A percentile compares a stretch with the other conserved stretches of the same genome.
phyloP scores from a whole-genome alignment of 2,888 invertebrate genomes.

The Dynastes hyllus region DNA sequence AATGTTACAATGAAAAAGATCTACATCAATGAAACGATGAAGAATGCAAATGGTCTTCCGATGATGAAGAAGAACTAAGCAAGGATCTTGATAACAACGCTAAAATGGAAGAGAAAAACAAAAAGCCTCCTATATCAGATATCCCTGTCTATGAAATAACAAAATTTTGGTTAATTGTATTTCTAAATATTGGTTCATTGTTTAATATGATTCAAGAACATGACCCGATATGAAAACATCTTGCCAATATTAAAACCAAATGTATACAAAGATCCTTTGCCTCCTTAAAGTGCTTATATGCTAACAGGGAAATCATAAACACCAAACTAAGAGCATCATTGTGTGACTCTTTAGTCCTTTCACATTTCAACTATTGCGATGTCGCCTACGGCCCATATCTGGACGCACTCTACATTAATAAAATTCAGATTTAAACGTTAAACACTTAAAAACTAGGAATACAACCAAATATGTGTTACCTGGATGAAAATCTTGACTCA shows the following conservation, averaged over 20 bases:
- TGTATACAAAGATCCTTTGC: too few relatives aligned
- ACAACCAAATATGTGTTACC: too few relatives aligned
- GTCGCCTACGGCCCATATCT: too few relatives aligned
- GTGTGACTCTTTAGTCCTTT: too few relatives aligned
- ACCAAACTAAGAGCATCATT: too few relatives aligned
- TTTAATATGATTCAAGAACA: slow-evolving; percentile 91
- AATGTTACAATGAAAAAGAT: too few relatives aligned
- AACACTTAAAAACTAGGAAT: too few relatives aligned
- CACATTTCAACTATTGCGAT: slow-evolving; percentile 33
- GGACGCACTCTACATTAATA: too few relatives aligned
- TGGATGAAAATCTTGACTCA: too few relatives aligned
- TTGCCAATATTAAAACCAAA: slow-evolving; percentile 86
- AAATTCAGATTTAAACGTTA: too few relatives aligned
- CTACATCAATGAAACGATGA: slow-evolving; percentile 87
- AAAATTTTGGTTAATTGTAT: slow-evolving; percentile 96
- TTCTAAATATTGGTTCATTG: slow-evolving; percentile 91
- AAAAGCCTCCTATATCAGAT: slow-evolving; percentile 65
- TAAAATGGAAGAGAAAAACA: slow-evolving; percentile 73
- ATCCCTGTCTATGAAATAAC: slow-evolving; percentile 83
- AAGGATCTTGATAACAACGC: slow-evolving; percentile 80
- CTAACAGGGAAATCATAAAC: too few relatives aligned
- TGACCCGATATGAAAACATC: slow-evolving; percentile 90
- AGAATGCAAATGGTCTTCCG: slow-evolving; percentile 91
- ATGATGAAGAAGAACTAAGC: slow-evolving; percentile 74
- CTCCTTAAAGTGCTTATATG: too few relatives aligned